Percentiles rank a stretch among this genome's conserved stretches.
phyloP scores from a whole-genome alignment of 2,113 vertebrate genomes.

The Hemiscyllium ocellatum region DNA sequence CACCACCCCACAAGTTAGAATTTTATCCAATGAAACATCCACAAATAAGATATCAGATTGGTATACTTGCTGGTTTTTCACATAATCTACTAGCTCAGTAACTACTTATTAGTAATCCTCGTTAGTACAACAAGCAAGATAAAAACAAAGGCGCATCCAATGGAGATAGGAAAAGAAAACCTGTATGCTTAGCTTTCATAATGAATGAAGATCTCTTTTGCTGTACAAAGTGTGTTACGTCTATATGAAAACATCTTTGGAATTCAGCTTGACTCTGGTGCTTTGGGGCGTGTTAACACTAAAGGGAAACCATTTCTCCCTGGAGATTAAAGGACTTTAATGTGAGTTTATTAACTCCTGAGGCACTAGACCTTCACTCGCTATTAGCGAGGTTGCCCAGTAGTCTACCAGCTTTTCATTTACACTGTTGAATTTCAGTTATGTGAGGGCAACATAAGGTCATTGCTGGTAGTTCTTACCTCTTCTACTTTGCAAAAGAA shows the following conservation, averaged over 20 bases:
- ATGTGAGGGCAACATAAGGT: neutral
- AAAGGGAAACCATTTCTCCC: conserved; percentile 27
- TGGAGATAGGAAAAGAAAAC: neutral
- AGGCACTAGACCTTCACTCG: neutral
- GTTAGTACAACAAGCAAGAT: neutral
- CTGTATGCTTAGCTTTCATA: neutral
- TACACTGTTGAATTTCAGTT: neutral
- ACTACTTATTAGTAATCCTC: neutral
- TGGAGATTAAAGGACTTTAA: conserved; percentile 18
- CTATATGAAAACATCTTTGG: conserved; percentile 2
- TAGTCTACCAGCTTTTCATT: conserved; percentile 11
- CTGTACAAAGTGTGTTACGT: neutral
- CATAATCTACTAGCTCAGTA: neutral
- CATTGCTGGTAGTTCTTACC: neutral
- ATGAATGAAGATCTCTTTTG: neutral
- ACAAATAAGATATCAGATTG: neutral
- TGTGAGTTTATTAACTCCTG: conserved; percentile 26
- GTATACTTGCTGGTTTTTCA: neutral
- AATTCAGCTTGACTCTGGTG: conserved; percentile 20
- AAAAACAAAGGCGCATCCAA: neutral
- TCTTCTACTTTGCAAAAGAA: neutral
- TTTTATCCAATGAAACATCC: neutral
- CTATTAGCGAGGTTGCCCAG: neutral
- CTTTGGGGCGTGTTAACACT: conserved; percentile 9
- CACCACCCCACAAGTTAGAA: neutral